These are phyloP conservation scores for Oegoconia quadripuncta DNA, from an alignment of 2,888 invertebrate species.

Conservation along the genomic window DNA sequence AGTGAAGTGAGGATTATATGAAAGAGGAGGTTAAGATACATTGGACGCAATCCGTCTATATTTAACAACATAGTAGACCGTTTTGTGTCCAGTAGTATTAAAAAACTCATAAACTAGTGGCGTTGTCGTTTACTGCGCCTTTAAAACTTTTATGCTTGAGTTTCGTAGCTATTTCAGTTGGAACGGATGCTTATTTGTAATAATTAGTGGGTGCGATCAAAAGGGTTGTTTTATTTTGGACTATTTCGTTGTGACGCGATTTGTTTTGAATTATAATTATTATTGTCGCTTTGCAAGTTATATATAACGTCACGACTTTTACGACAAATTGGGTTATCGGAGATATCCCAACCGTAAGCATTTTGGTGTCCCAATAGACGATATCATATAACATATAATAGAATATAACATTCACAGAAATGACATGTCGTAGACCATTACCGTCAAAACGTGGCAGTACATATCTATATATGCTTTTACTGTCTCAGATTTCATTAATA, in stretches of 20 bases:
- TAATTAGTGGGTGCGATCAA: slow-evolving; percentile 61
- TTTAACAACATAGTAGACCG: slow-evolving; percentile 38
- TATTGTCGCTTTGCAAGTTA: too few relatives aligned
- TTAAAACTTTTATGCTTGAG: slow-evolving; percentile 54
- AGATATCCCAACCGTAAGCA: too few relatives aligned
- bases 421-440: too few relatives aligned
- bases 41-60: slow-evolving; percentile 36
- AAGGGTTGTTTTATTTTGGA: slow-evolving; percentile 31
- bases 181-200: slow-evolving; percentile 60
- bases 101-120: slow-evolving; percentile 62
- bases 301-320: too few relatives aligned
- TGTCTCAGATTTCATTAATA: too few relatives aligned
- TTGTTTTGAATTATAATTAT: slow-evolving; percentile 35
- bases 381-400: too few relatives aligned
- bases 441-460: too few relatives aligned
- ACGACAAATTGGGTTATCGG: too few relatives aligned
- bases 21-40: slow-evolving; percentile 19
- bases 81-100: slow-evolving; percentile 58
- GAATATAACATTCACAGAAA: too few relatives aligned
- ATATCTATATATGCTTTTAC: too few relatives aligned
- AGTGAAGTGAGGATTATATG: neutral
- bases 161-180: slow-evolving; percentile 42
- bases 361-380: too few relatives aligned
- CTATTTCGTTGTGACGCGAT: slow-evolving; percentile 31
- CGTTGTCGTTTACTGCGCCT: slow-evolving; percentile 54